A percentile compares a stretch with the other conserved stretches of the same genome.
Conservation (phyloP, 2,797 vertebrate species). For the Choloepus didactylus region DNA sequence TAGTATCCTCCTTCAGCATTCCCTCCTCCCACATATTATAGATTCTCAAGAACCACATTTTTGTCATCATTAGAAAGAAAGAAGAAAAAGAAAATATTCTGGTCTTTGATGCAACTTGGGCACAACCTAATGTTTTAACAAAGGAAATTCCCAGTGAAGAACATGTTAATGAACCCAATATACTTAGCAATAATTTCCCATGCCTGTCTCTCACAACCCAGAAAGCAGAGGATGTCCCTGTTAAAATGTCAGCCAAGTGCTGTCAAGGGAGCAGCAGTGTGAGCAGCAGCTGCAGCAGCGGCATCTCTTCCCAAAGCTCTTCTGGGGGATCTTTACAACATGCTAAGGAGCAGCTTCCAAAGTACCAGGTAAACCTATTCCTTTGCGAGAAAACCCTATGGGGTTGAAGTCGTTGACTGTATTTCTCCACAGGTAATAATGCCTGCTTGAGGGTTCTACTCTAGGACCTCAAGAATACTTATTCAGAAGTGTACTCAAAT, state of each 20-base stretch:
- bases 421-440: background rate
- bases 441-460: background rate
- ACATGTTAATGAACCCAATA: background rate
- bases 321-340: conserved; percentile 75
- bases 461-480: background rate
- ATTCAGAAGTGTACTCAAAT: background rate
- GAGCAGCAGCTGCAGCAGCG: conserved; percentile 74
- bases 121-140: background rate
- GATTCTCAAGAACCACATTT: background rate
- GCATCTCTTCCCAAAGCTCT: conserved; percentile 80
- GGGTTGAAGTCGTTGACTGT: background rate
- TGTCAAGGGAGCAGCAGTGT: conserved; percentile 82
- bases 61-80: background rate
- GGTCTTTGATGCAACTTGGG: background rate
- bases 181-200: background rate
- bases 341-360: conserved; percentile 88
- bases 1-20: background rate
- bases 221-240: conserved; percentile 87
- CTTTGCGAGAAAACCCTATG: fast-evolving
- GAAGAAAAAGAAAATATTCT: background rate
- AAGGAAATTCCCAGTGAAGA: background rate
- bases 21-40: background rate
- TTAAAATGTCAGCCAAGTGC: conserved; percentile 83
- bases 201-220: conserved; percentile 75
- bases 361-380: conserved; percentile 88